Base-by-base conservation (phyloP, 2,113 vertebrate species). In the Oreocharis arfaki region DNA sequence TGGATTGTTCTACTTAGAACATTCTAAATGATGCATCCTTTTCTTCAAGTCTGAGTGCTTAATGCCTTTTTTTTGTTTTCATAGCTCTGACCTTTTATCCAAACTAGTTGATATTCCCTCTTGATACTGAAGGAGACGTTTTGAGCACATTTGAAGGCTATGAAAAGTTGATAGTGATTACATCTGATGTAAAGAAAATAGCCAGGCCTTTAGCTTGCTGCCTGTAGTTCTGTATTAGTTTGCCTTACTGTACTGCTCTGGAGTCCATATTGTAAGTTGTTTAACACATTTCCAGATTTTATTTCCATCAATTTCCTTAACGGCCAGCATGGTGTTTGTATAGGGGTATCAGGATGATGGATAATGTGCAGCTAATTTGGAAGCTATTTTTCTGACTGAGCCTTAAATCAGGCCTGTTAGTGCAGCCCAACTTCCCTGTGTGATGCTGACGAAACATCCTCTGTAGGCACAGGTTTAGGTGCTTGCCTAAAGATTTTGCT, bases 1-100 rank as follows among this genome's bases (percentile, higher is more conserved):
- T 94, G 81, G 91, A 79, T 86, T 93, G 20, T 53, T 96, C 53
- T 94, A 68, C 63, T 95, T 77, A 60, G 39, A 92, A 84, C 89
- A 93, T 89, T 92, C 20, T 68, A 73, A 88, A 47, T 68, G 44
- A 87, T 93, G 90, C 91, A 87, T 89, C 82, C 50, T 76, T 89
- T 86, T 67, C 86, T 82, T 93, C 44, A 88, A 97, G 84, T 92
- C 6, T 83, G 27, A 71, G 26, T 73, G 33, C 47, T 70, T 93
- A 33, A 56, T 91, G 52, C 18, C 39, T 76, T 70, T 73, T 59
- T 77, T 49, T 42, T 73, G 14, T 64, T 89, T 76, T 57, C 16
- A 11, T 49, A 28, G 50, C 27, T 60, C 44, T 39, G 52, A 50
- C n/a, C 35, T 80, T 84, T 55, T 57, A 39, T 50, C 35, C 50